A percentile compares a stretch with the other conserved stretches of the same genome.
Conservation (phyloP, 1,140 invertebrate species). For the Octopus sinensis region DNA sequence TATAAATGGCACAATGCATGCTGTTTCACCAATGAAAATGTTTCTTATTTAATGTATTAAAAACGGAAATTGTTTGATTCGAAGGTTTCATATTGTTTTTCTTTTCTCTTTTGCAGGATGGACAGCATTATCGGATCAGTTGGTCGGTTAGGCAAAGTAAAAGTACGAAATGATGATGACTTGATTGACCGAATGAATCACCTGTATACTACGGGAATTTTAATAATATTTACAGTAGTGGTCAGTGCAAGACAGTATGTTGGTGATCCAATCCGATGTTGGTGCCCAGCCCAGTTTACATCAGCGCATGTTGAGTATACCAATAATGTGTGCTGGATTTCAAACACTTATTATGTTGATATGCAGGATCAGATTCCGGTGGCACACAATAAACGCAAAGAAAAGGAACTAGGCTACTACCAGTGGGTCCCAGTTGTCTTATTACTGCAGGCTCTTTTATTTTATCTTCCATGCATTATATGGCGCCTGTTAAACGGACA, state of each 20-base stretch:
- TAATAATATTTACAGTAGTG: conserved; percentile 61
- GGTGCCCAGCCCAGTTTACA: conserved; percentile 55
- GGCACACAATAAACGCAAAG: conserved; percentile 37
- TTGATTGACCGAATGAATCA: conserved; percentile 63
- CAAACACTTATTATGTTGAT: conserved; percentile 59
- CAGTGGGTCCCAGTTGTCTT: conserved; percentile 64
- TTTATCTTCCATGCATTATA: conserved; percentile 62
- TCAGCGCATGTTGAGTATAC: conserved; percentile 58
- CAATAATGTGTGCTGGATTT: conserved; percentile 56
- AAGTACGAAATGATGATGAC: conserved; percentile 61
- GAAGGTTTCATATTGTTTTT: background rate
- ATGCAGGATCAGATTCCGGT: conserved; percentile 42
- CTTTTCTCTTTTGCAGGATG: conserved; percentile 41
- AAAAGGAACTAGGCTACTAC: conserved; percentile 59
- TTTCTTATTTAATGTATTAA: background rate
- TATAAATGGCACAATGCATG: background rate
- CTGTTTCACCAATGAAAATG: background rate
- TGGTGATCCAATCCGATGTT: conserved; percentile 61
- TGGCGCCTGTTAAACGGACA: conserved; percentile 61
- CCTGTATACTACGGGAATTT: conserved; percentile 60
- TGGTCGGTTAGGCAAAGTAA: conserved; percentile 53
- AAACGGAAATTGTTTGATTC: background rate
- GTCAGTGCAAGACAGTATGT: conserved; percentile 62
- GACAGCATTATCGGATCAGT: conserved; percentile 56
- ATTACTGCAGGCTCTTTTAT: conserved; percentile 61